These are phyloP conservation scores for Yponomeuta evonymella DNA, from an alignment of 2,888 invertebrate genomes.

Conservation along the genomic window DNA sequence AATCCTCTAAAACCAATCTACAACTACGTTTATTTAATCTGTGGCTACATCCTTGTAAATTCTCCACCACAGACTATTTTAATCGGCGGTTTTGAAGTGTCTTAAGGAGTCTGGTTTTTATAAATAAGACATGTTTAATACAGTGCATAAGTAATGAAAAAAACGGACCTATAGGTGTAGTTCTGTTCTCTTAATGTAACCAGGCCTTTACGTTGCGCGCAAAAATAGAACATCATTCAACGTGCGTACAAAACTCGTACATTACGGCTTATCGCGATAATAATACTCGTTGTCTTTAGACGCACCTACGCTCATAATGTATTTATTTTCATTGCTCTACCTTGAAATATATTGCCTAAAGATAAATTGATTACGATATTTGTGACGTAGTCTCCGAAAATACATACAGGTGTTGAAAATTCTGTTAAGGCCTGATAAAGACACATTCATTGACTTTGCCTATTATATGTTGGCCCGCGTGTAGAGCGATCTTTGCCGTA, in stretches of 20 bases:
- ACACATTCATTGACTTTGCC: background rate
- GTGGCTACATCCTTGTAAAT: no score
- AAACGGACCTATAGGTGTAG: no score
- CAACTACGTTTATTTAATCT: no score
- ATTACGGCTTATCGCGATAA: slow-evolving; percentile 64
- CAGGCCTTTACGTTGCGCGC: slow-evolving; percentile 35
- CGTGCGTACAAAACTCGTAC: slow-evolving; percentile 58
- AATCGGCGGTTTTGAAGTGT: no score
- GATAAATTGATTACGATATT: background rate
- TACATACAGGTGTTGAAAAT: background rate
- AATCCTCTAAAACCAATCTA: no score
- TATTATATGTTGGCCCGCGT: no score
- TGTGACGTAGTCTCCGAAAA: background rate
- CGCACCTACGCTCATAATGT: slow-evolving; percentile 58
- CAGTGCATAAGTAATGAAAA: no score
- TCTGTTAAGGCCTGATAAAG: background rate
- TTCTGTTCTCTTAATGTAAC: slow-evolving; percentile 22
- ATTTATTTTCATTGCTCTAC: slow-evolving; percentile 12
- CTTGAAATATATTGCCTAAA: background rate
- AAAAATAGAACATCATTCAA: slow-evolving; percentile 70
- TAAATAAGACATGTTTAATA: no score
- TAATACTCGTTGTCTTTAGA: slow-evolving; percentile 52
- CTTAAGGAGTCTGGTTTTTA: no score
- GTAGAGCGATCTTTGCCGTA: no score
- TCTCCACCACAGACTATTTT: no score